Conservation (phyloP, 2,888 invertebrate species). For the Lasioglossum pauxillum region DNA sequence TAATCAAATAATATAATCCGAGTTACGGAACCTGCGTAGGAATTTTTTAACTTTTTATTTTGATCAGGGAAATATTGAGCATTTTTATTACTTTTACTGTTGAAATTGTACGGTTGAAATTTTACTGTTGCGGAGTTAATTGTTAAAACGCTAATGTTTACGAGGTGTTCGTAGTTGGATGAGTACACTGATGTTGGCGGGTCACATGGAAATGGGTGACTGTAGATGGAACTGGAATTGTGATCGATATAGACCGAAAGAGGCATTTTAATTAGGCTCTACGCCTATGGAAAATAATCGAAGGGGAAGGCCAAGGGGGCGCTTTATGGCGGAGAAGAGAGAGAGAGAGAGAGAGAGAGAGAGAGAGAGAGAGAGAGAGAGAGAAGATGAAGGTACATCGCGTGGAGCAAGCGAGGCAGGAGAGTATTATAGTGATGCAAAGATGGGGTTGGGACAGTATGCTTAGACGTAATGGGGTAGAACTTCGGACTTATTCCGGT, state of each 20-base stretch:
- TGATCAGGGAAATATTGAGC: neutral
- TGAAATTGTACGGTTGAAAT: too few species aligned
- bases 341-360: neutral
- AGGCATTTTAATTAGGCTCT: constrained; percentile 73
- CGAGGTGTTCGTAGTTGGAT: neutral
- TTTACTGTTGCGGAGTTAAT: neutral
- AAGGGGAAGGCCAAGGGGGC: constrained; percentile 74
- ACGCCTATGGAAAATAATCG: constrained; percentile 80
- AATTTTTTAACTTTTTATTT: neutral
- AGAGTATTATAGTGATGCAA: constrained; percentile 75
- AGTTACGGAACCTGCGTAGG: neutral
- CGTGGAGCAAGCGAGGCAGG: constrained; percentile 66
- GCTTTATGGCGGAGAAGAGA: constrained; percentile 70
- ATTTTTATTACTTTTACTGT: neutral
- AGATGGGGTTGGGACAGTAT: constrained; percentile 75
- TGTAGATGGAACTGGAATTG: neutral
- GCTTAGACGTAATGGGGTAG: constrained; percentile 79
- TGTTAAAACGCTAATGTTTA: neutral
- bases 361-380: constrained; percentile 36
- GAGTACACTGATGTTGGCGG: neutral
- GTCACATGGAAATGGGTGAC: neutral
- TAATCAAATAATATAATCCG: neutral
- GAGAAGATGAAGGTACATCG: constrained; percentile 69
- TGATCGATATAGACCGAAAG: constrained; percentile 31
- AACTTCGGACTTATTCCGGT: constrained; percentile 79